Evolutionary conservation across 2,797 vertebrate genomes (phyloP).

Genomic region (Sitta carolinensis): DNA sequence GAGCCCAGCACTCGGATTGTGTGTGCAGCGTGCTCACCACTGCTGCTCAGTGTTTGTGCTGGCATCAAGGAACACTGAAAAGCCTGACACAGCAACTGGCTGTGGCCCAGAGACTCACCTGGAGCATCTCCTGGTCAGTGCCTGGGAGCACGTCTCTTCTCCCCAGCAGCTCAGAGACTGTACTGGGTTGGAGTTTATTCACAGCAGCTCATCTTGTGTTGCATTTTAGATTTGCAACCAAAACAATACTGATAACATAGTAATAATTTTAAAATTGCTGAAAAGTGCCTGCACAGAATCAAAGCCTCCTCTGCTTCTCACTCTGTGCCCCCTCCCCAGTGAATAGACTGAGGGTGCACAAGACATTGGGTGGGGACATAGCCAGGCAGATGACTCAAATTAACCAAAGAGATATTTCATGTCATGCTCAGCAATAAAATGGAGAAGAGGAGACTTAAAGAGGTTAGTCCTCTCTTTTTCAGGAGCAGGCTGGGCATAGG

Average conservation of each 20-base stretch:
- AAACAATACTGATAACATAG: background rate
- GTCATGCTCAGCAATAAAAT: background rate
- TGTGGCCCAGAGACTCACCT: background rate
- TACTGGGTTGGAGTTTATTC: background rate
- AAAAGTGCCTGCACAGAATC: background rate
- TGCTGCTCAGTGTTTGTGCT: background rate
- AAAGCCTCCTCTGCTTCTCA: background rate
- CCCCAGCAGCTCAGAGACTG: background rate
- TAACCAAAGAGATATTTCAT: background rate
- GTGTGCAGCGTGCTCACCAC: background rate
- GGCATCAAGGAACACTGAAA: background rate
- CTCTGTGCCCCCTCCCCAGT: background rate
- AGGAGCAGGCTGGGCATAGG: background rate
- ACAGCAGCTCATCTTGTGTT: background rate
- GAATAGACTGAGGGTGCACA: background rate
- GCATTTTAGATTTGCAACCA: background rate
- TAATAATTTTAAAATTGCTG: background rate
- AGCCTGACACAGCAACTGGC: background rate
- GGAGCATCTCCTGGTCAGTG: rapidly evolving
- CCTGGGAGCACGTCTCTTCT: background rate
- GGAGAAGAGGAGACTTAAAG: background rate
- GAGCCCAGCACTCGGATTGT: background rate
- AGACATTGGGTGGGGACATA: background rate
- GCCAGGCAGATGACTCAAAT: background rate
- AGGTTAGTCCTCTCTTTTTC: background rate